phyloP scores from a whole-genome alignment of 2,113 vertebrate species.

The Hippolais icterina region DNA sequence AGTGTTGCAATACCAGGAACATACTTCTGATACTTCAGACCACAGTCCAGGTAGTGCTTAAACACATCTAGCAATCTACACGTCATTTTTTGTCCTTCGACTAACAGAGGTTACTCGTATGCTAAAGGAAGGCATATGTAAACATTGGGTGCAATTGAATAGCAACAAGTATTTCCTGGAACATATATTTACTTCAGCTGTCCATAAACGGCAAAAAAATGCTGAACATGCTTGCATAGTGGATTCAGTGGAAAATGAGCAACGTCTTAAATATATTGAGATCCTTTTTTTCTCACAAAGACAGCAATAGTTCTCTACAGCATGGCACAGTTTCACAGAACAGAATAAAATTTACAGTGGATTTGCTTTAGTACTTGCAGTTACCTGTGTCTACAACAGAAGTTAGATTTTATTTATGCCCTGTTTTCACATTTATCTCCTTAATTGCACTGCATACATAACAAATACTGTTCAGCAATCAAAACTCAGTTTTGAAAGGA shows the following conservation, averaged over 20 bases:
- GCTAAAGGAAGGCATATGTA: neutral
- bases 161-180: neutral
- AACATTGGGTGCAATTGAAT: neutral
- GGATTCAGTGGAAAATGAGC: neutral
- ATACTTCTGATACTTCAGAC: neutral
- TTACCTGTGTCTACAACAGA: neutral
- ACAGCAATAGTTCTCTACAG: neutral
- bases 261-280: neutral
- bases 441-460: neutral
- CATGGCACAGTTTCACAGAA: neutral
- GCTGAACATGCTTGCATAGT: neutral
- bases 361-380: neutral
- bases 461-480: neutral
- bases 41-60: neutral
- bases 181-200: neutral
- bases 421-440: neutral
- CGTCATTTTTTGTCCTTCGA: neutral
- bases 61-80: neutral
- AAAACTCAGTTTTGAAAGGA: neutral
- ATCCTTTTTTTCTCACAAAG: neutral
- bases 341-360: neutral
- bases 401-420: neutral
- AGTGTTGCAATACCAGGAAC: neutral
- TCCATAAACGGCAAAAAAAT: neutral
- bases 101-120: fast-evolving